phyloP scores from a whole-genome alignment of 2,797 vertebrate genomes.

The Acridotheres tristis region DNA sequence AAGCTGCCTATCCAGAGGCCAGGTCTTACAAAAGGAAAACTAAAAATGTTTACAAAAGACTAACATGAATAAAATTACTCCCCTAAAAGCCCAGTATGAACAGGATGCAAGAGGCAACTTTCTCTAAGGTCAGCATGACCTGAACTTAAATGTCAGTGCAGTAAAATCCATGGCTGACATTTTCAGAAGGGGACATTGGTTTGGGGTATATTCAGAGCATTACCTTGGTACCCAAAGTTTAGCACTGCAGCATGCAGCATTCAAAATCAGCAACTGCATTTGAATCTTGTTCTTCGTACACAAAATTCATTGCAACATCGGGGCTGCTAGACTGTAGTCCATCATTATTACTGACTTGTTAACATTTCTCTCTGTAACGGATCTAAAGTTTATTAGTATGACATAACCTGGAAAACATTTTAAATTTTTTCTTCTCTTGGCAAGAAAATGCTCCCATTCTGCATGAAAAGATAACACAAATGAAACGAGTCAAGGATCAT shows the following conservation, averaged over 20 bases:
- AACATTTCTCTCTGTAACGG: conserved; percentile 6
- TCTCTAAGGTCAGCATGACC: neutral
- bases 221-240: neutral
- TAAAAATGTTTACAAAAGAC: neutral
- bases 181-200: neutral
- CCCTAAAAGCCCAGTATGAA: neutral
- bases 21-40: neutral
- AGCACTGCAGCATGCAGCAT: neutral
- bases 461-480: conserved; percentile 43
- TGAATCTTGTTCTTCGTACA: neutral
- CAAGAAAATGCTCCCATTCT: conserved; percentile 23
- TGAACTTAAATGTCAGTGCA: neutral
- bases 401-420: conserved; percentile 44
- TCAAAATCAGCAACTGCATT: neutral
- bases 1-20: neutral
- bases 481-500: conserved; percentile 19
- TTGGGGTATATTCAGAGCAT: neutral
- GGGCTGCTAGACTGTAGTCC: neutral
- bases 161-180: neutral
- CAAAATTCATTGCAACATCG: neutral
- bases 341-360: neutral
- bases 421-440: conserved; percentile 26
- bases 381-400: conserved; percentile 40
- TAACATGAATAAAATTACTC: neutral
- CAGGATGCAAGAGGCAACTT: neutral